Evolutionary conservation across 1,140 invertebrate species (phyloP).

Genomic region (Prorops nasuta): DNA sequence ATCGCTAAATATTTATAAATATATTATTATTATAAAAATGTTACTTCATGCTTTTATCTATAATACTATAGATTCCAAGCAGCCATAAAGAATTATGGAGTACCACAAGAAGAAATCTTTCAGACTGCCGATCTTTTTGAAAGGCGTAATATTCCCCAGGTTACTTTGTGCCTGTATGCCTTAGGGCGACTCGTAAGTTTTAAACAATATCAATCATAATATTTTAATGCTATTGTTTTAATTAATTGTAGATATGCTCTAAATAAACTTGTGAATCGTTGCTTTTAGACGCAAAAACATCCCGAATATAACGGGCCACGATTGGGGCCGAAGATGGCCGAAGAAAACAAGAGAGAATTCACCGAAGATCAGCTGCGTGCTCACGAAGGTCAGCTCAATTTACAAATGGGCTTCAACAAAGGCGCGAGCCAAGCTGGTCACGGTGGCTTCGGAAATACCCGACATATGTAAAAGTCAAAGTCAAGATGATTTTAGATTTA

Average conservation of each 20-base stretch:
- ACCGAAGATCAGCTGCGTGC: constrained; percentile 92
- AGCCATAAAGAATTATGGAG: constrained; percentile 88
- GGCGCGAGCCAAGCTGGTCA: constrained; percentile 83
- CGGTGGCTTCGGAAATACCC: constrained; percentile 92
- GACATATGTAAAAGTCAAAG: constrained; percentile 75
- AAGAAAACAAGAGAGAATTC: constrained; percentile 90
- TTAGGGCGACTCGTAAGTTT: constrained; percentile 84
- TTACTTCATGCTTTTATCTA: too few species aligned
- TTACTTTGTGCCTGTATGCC: constrained; percentile 86
- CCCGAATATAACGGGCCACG: constrained; percentile 87
- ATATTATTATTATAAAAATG: too few species aligned
- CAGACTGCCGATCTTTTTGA: constrained; percentile 98
- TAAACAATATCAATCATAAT: constrained; percentile 3
- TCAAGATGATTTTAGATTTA: constrained; percentile 6
- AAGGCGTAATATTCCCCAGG: constrained; percentile 93
- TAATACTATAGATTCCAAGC: constrained; percentile 89
- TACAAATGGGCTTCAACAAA: constrained; percentile 98
- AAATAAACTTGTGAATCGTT: constrained; percentile 1
- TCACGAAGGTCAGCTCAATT: constrained; percentile 83
- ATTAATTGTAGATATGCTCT: constrained; percentile 8
- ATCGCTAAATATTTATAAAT: too few species aligned
- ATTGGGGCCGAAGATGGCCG: constrained; percentile 92
- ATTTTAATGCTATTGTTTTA: neutral
- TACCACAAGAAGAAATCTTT: constrained; percentile 96
- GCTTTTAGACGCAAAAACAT: constrained; percentile 83